Evolutionary conservation across 2,797 vertebrate species (phyloP).

Genomic region (Melanotaenia pygmaea): DNA sequence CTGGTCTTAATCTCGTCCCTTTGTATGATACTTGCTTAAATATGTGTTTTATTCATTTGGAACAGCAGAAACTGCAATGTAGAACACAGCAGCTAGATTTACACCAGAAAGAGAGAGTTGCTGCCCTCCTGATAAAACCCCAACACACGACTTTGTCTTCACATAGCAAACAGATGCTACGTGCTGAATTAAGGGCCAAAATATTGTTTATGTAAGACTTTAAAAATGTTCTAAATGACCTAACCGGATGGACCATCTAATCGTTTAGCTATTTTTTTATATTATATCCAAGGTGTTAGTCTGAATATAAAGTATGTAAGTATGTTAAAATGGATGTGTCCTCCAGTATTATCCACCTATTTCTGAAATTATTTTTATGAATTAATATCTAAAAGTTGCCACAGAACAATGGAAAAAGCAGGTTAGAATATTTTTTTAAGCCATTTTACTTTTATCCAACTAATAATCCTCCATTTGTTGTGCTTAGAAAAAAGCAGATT

Average conservation of each 20-base stretch:
- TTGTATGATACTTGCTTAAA: background rate
- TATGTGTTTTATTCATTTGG: background rate
- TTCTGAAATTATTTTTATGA: background rate
- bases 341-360: too few species aligned
- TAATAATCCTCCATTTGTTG: background rate
- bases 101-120: background rate
- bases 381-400: background rate
- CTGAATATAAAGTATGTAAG: too few species aligned
- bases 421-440: too few species aligned
- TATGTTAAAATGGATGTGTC: too few species aligned
- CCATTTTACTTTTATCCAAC: too few species aligned
- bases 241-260: too few species aligned
- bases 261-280: too few species aligned
- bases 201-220: background rate
- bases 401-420: background rate
- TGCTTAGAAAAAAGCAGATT: background rate
- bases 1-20: background rate
- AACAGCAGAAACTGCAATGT: background rate
- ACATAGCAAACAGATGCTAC: background rate
- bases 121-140: background rate
- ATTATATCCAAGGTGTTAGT: too few species aligned
- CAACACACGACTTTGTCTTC: background rate
- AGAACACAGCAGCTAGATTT: background rate
- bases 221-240: background rate
- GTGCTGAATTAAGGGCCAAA: background rate